These are phyloP conservation scores for Lumbricus terrestris DNA, from an alignment of 2,888 invertebrate genomes.

Conservation along the genomic window DNA sequence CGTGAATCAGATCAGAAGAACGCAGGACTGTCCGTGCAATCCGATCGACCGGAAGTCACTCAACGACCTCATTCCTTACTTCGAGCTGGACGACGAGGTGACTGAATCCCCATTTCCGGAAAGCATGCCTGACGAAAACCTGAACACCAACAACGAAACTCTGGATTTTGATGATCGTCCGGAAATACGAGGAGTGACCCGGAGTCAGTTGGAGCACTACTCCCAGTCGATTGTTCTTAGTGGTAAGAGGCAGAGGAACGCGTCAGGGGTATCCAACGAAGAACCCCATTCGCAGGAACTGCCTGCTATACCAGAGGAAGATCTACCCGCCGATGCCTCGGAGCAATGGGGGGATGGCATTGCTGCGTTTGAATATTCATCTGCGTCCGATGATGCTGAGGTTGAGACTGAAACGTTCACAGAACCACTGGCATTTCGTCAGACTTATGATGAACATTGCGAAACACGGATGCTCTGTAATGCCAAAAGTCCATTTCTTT, in stretches of 20 bases:
- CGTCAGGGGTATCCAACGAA: not conserved
- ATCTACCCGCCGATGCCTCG: too few relatives aligned
- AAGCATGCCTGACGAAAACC: not conserved
- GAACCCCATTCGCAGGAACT: not conserved
- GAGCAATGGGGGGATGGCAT: not conserved
- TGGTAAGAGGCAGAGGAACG: not conserved
- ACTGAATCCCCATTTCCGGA: not conserved
- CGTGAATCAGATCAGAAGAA: not conserved
- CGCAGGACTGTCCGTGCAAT: not conserved
- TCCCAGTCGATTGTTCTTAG: not conserved
- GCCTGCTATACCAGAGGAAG: not conserved
- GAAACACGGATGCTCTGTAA: not conserved
- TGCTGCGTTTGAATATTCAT: not conserved
- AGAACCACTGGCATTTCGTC: not conserved
- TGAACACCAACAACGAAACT: not conserved
- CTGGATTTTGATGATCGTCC: not conserved
- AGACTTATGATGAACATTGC: not conserved
- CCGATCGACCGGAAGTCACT: not conserved
- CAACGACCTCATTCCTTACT: conserved; percentile 3
- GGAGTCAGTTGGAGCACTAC: not conserved
- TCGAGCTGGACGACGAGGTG: not conserved
- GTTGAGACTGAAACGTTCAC: too few relatives aligned
- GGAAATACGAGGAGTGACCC: not conserved
- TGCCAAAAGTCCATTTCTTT: not conserved
- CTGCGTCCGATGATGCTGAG: not conserved